Evolutionary conservation across 2,797 vertebrate genomes (phyloP).

Genomic region (Philypnodon macrostomus): DNA sequence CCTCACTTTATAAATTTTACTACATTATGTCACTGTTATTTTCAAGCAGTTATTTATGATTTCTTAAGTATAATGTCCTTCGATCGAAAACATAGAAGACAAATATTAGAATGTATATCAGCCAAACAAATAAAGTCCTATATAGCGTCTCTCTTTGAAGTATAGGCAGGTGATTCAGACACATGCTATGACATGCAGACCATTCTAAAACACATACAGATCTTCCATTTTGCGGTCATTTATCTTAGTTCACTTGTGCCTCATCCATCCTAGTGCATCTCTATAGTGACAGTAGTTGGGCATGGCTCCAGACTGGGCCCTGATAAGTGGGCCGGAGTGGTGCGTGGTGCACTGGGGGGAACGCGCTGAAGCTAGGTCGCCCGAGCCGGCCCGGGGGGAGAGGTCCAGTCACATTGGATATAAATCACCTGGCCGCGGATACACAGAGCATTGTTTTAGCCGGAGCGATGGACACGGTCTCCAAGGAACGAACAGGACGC

Average conservation of each 20-base stretch:
- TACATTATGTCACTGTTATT: no score
- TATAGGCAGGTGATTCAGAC: no score
- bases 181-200: neutral
- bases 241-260: conserved; percentile 7
- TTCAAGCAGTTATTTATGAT: no score
- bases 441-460: conserved; percentile 49
- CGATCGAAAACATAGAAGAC: no score
- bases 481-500: conserved; percentile 32
- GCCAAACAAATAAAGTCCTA: no score
- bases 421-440: conserved; percentile 62
- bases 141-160: no score
- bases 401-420: conserved; percentile 51
- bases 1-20: no score
- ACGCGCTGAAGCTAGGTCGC: conserved; percentile 46
- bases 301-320: conserved; percentile 26
- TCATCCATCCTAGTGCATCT: conserved; percentile 6
- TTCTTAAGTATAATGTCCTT: no score
- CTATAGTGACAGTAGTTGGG: conserved; percentile 15
- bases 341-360: conserved; percentile 27
- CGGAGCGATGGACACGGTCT: conserved; percentile 42
- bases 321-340: conserved; percentile 32
- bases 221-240: conserved; percentile 2
- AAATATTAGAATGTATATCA: no score
- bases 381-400: conserved; percentile 40
- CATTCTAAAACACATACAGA: neutral